Evolutionary conservation across 64 coral and sea anemone species (phyloP), one percentile per base, ranked within the genome.

Genomic region (Montipora sp.): DNA sequence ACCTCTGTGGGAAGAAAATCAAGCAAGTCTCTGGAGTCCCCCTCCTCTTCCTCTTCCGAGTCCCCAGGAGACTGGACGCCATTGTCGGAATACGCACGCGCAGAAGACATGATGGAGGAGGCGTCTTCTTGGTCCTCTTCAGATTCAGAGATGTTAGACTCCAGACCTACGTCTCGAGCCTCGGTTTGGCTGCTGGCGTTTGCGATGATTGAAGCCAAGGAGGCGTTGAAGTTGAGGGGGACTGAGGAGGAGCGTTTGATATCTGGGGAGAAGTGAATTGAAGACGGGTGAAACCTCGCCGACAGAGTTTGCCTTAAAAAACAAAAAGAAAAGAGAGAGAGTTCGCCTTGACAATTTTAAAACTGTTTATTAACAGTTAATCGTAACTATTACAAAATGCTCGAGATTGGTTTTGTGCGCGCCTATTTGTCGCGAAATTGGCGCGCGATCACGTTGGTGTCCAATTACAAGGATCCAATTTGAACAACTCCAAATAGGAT

Each of bases 61-160:
- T 49, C 92, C 22, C 73, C 63, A 58, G 57, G 81, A n/a, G 92
- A 94, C 89, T 94, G 83, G 60, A 89, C 79, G 7, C 67, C 82
- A 24, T 83, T 6, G 60, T 87, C 92, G 0, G 95, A 98, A 48
- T 98, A 98, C 83, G 95, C 95, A 80, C 95, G 95, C 89, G 95
- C 95, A 90, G 92, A 94, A 60, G 95, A 98, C 89, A 98, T 87
- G 51, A 98, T 47, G 11, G 95, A 98, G 21, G 95, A 98, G 8
- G 89, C 76, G 27, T 46, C n/a, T 47, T 94, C 89, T 15, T 77
- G 22, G 60, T 90, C 95, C n/a, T 94, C 95, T 21, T 98, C 95
- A 0, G 95, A 94, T 47, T 94, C 92, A 9, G 95, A 98, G 47
- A 74, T 85, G 70, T 94, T 94, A 8, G 95, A 98, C 71, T 98